A percentile compares a stretch with the other conserved stretches of the same genome.
Conservation (phyloP, 2,797 vertebrate species). For the Petrocephalus sullivani region DNA sequence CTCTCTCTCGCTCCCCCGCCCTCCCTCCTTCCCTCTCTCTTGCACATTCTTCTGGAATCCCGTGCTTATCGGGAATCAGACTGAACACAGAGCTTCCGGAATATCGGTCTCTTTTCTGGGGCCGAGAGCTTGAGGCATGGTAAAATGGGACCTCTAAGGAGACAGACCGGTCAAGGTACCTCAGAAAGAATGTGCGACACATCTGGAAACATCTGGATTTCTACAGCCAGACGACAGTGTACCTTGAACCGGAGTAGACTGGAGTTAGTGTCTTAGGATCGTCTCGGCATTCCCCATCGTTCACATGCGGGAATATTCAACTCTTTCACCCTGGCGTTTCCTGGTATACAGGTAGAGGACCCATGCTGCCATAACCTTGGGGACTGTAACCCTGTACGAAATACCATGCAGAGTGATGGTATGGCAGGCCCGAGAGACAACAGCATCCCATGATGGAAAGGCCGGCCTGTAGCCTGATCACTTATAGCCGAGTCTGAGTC, state of each 20-base stretch:
- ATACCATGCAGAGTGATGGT: background rate
- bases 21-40: conserved; percentile 30
- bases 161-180: background rate
- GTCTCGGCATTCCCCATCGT: background rate
- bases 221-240: background rate
- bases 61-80: conserved; percentile 23
- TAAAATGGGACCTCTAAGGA: background rate
- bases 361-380: background rate
- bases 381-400: background rate
- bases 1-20: conserved; percentile 14
- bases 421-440: background rate
- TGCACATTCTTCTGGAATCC: conserved; percentile 28
- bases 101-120: background rate
- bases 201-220: background rate
- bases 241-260: background rate
- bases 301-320: background rate
- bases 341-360: background rate
- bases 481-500: background rate
- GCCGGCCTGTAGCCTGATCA: background rate
- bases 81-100: background rate
- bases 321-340: background rate
- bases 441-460: background rate
- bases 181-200: background rate
- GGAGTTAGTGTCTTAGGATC: background rate
- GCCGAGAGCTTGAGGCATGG: background rate